phyloP scores from a whole-genome alignment of 1,140 invertebrate species.

The Monochamus saltuarius region DNA sequence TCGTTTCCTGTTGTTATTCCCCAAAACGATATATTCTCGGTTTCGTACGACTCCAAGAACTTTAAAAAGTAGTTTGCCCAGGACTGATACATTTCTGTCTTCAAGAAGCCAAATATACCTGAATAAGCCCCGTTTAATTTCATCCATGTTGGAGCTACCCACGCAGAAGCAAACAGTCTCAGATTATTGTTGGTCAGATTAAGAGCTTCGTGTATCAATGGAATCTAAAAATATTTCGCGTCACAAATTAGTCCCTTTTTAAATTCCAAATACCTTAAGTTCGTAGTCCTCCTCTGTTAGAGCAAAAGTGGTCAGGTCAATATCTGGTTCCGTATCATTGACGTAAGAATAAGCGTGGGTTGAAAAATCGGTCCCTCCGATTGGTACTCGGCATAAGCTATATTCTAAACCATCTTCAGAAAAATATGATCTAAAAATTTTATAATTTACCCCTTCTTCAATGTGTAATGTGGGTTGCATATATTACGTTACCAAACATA shows the following conservation, averaged over 20 bases:
- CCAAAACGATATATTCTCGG: constrained; percentile 47
- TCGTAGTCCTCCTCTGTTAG: constrained; percentile 51
- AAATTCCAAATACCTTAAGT: constrained; percentile 43
- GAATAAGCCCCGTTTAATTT: constrained; percentile 73
- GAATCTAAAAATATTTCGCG: constrained; percentile 17
- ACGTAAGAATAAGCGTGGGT: constrained; percentile 69
- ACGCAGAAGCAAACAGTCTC: constrained; percentile 60
- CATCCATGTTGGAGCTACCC: constrained; percentile 93
- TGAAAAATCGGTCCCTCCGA: constrained; percentile 82
- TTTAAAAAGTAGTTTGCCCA: constrained; percentile 61
- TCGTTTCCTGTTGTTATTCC: constrained; percentile 52
- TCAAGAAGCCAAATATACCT: constrained; percentile 60
- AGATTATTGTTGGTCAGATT: constrained; percentile 45
- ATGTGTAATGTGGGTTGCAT: too few species aligned
- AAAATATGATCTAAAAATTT: constrained; percentile 53
- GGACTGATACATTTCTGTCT: constrained; percentile 53
- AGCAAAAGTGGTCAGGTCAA: constrained; percentile 45
- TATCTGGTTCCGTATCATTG: constrained; percentile 49
- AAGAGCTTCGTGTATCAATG: constrained; percentile 12
- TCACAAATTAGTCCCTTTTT: too few species aligned
- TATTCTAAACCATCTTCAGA: constrained; percentile 68
- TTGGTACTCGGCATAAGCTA: constrained; percentile 73
- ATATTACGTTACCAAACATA: too few species aligned
- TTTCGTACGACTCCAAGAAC: constrained; percentile 48
- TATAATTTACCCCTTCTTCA: too few species aligned